Evolutionary conservation across 1,140 invertebrate genomes (phyloP).

Genomic region (Ceratoteleas bidentatus): DNA sequence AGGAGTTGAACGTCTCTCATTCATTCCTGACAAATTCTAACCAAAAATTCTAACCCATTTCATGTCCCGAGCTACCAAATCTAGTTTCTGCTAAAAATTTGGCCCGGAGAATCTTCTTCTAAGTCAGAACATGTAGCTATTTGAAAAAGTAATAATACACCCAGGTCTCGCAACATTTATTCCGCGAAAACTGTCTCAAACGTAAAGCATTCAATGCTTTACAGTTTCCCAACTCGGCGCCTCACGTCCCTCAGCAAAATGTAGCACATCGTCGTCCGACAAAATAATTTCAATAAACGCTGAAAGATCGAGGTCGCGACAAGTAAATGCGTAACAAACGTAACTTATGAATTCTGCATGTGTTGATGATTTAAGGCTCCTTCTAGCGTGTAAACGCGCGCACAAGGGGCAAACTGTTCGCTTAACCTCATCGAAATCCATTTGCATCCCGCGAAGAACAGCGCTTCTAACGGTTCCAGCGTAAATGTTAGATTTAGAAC

Average conservation of each 20-base stretch:
- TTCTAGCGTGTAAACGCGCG: constrained; percentile 49
- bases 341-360: constrained; percentile 44
- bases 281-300: constrained; percentile 30
- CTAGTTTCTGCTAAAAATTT: too few species aligned
- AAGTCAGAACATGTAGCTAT: too few species aligned
- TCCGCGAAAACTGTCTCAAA: too few species aligned
- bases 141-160: too few species aligned
- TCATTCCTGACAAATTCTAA: too few species aligned
- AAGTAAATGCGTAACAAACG: constrained; percentile 45
- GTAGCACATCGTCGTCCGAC: not conserved
- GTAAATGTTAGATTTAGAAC: not conserved
- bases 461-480: constrained; percentile 1
- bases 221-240: not conserved
- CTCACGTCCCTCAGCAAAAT: constrained; percentile 2
- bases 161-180: too few species aligned
- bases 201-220: not conserved
- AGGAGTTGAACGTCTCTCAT: too few species aligned
- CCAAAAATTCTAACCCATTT: too few species aligned
- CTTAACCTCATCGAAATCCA: constrained; percentile 27
- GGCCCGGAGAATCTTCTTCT: too few species aligned
- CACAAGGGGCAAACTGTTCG: constrained; percentile 50
- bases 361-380: constrained; percentile 44
- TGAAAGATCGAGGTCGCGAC: constrained; percentile 39
- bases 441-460: constrained; percentile 14
- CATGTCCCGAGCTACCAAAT: too few species aligned